A percentile compares a stretch with the other conserved stretches of the same genome.
Evolutionary conservation across 2,888 invertebrate genomes (phyloP).

Genomic region (Ochropacha duplaris): DNA sequence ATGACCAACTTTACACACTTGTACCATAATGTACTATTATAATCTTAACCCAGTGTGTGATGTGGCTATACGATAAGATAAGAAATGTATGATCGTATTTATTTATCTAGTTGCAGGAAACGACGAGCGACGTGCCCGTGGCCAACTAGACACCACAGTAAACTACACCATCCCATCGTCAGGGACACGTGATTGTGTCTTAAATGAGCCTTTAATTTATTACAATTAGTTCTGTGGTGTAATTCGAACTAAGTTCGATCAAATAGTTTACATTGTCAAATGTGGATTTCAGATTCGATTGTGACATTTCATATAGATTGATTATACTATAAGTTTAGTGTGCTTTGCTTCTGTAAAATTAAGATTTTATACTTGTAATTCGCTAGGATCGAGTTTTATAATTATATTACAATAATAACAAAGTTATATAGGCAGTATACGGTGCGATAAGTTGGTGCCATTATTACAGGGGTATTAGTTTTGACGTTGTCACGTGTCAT

Average conservation of each 20-base stretch:
- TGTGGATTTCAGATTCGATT: slow-evolving; percentile 69
- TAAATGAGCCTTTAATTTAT: slow-evolving; percentile 76
- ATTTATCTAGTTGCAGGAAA: slow-evolving; percentile 51
- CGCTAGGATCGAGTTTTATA: slow-evolving; percentile 76
- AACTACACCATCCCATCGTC: slow-evolving; percentile 25
- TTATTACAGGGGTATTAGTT: slow-evolving; percentile 82
- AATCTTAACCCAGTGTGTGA: no score
- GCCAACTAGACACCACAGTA: slow-evolving; percentile 50
- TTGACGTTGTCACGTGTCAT: slow-evolving; percentile 59
- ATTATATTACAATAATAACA: slow-evolving; percentile 76
- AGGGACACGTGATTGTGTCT: slow-evolving; percentile 50
- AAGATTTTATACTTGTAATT: slow-evolving; percentile 81
- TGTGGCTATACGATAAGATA: no score
- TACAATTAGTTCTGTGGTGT: slow-evolving; percentile 67
- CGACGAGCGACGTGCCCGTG: slow-evolving; percentile 58
- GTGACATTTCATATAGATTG: slow-evolving; percentile 72
- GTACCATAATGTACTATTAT: no score
- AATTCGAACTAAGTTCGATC: slow-evolving; percentile 77
- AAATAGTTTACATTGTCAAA: slow-evolving; percentile 58
- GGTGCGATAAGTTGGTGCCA: slow-evolving; percentile 84
- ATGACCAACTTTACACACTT: no score
- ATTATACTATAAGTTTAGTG: slow-evolving; percentile 81
- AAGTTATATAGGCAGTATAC: slow-evolving; percentile 82
- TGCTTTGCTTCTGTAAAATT: slow-evolving; percentile 82
- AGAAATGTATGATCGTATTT: background rate